Percentiles rank a stretch among this genome's conserved stretches.
Evolutionary conservation across 2,797 vertebrate genomes (phyloP).

Genomic region (Sebastes melanostomus): DNA sequence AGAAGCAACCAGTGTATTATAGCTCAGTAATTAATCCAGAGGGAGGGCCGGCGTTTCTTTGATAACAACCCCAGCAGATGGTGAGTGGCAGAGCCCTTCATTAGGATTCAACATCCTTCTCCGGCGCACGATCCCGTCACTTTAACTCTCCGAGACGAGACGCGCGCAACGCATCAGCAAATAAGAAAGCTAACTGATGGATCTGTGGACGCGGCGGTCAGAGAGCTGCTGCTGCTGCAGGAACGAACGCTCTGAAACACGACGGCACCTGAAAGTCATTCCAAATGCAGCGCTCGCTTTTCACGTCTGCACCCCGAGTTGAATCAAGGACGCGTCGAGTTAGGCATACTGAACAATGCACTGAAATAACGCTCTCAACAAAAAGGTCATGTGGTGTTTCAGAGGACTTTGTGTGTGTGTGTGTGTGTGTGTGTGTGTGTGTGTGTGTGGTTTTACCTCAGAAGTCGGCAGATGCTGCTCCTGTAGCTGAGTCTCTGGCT

Average conservation of each 20-base stretch:
- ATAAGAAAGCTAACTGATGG: slow-evolving; percentile 16
- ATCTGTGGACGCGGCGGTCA: slow-evolving; percentile 6
- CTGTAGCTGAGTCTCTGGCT: slow-evolving; percentile 95
- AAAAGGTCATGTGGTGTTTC: too few species aligned
- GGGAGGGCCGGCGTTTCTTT: slow-evolving; percentile 60
- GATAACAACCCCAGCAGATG: slow-evolving; percentile 70
- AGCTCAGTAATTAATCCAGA: slow-evolving; percentile 68
- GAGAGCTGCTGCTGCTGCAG: background rate
- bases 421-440: background rate
- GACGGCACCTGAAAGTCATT: background rate
- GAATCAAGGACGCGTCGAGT: slow-evolving; percentile 21
- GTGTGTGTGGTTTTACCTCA: slow-evolving; percentile 82
- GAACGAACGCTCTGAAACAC: slow-evolving; percentile 10
- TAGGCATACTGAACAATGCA: slow-evolving; percentile 7
- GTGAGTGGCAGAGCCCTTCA: slow-evolving; percentile 65
- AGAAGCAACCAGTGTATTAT: slow-evolving; percentile 42
- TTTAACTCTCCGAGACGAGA: slow-evolving; percentile 39
- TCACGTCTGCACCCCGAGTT: background rate
- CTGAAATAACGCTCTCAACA: background rate
- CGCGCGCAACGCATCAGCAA: slow-evolving; percentile 25
- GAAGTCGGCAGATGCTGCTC: slow-evolving; percentile 92
- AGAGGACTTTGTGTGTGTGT: background rate
- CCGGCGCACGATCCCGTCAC: slow-evolving; percentile 26
- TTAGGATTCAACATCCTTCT: slow-evolving; percentile 65
- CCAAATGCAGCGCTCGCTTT: slow-evolving; percentile 12